Percentiles rank a stretch among this genome's conserved stretches.
Evolutionary conservation across 92 coral and sea anemone species (phyloP).

Genomic region (Zoanthus sansibaricus): DNA sequence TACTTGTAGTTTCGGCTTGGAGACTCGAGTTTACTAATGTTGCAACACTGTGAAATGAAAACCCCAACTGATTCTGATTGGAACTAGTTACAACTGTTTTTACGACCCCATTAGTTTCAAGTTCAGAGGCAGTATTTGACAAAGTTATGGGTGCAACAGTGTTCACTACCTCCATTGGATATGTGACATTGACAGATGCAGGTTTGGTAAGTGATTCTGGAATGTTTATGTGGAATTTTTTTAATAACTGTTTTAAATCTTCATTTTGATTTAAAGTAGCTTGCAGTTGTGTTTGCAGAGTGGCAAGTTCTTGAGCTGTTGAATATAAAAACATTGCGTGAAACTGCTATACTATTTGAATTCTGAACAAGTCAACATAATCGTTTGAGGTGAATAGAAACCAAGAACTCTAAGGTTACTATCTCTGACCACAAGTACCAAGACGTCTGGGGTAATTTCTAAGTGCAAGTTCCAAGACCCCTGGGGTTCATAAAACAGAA

Average conservation of each 20-base stretch:
- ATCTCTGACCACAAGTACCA: too few relatives aligned
- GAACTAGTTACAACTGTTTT: slow-evolving; percentile 6
- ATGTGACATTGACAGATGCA: slow-evolving; percentile 12
- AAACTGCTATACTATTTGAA: background rate
- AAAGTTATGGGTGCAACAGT: background rate
- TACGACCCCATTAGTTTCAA: background rate
- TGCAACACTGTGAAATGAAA: slow-evolving; percentile 49
- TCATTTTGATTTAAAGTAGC: slow-evolving; percentile 62
- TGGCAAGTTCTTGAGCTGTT: slow-evolving; percentile 73
- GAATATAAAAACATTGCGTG: slow-evolving; percentile 2
- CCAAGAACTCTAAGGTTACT: too few relatives aligned
- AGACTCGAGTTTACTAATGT: slow-evolving; percentile 30
- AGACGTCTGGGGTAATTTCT: too few relatives aligned
- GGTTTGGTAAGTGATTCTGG: slow-evolving; percentile 59
- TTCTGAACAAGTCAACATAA: too few relatives aligned
- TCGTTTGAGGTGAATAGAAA: too few relatives aligned
- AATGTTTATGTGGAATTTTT: slow-evolving; percentile 56
- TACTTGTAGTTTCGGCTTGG: slow-evolving; percentile 15
- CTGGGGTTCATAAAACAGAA: too few relatives aligned
- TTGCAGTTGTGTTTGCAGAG: slow-evolving; percentile 65
- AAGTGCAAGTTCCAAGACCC: too few relatives aligned
- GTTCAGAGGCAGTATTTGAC: slow-evolving; percentile 19
- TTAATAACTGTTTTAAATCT: slow-evolving; percentile 60
- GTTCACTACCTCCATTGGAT: slow-evolving; percentile 14
- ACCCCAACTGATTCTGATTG: slow-evolving; percentile 28